phyloP scores from a whole-genome alignment of 2,888 invertebrate species.

The Eilema caniola region DNA sequence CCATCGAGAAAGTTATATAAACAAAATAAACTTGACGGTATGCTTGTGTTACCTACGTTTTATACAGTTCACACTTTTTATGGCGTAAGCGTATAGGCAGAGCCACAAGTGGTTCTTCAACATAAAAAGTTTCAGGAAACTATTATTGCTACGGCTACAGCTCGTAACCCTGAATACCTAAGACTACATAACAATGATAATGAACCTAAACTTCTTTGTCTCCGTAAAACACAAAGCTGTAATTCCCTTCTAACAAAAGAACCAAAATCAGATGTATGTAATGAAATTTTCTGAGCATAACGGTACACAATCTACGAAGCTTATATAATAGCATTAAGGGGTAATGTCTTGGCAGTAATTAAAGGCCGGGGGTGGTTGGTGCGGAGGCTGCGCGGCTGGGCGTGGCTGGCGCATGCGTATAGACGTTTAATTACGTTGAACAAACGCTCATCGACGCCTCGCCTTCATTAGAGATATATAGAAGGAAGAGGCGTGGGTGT shows the following conservation, averaged over 20 bases:
- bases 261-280: slow-evolving; percentile 13
- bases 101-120: slow-evolving; percentile 29
- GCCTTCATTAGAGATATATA: slow-evolving; percentile 75
- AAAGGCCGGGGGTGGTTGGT: slow-evolving; percentile 63
- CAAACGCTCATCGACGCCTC: slow-evolving; percentile 82
- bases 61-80: slow-evolving; percentile 24
- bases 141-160: slow-evolving; percentile 23
- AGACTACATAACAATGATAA: slow-evolving; percentile 19
- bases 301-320: slow-evolving; percentile 45
- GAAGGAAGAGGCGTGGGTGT: slow-evolving; percentile 53
- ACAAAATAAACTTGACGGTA: slow-evolving; percentile 9
- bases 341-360: slow-evolving; percentile 85
- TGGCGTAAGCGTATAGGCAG: slow-evolving; percentile 12
- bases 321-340: slow-evolving; percentile 80
- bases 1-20: slow-evolving; percentile 1
- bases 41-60: slow-evolving; percentile 15
- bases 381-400: slow-evolving; percentile 83
- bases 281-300: slow-evolving; percentile 26
- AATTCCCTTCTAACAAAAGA: slow-evolving; percentile 6
- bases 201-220: slow-evolving; percentile 12
- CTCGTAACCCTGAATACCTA: slow-evolving; percentile 24
- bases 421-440: slow-evolving; percentile 79
- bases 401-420: slow-evolving; percentile 83
- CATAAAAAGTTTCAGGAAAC: slow-evolving; percentile 29
- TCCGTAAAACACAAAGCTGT: slow-evolving; percentile 5